Percentiles rank a stretch among this genome's conserved stretches.
phyloP scores from a whole-genome alignment of 2,797 vertebrate species.

The Coregonus suidteri region DNA sequence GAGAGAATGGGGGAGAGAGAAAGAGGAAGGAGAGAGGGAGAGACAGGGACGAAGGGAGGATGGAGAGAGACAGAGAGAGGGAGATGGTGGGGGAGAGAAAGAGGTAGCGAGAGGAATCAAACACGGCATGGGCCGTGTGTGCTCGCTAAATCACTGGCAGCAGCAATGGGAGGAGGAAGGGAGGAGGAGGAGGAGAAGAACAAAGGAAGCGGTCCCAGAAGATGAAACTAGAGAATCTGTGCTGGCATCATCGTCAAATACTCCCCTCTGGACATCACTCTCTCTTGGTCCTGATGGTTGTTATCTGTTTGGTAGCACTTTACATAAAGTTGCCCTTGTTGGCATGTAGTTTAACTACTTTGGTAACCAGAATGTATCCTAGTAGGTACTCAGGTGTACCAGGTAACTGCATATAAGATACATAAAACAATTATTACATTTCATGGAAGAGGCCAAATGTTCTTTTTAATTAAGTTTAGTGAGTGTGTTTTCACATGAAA shows the following conservation, averaged over 20 bases:
- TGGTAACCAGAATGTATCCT: too few species aligned
- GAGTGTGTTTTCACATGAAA: too few species aligned
- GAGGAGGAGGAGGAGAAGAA: slow-evolving; percentile 35
- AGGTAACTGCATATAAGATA: too few species aligned
- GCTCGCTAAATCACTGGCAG: slow-evolving; percentile 74
- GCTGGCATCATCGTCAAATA: slow-evolving; percentile 35
- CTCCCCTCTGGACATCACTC: slow-evolving; percentile 1
- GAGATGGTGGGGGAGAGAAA: slow-evolving; percentile 4
- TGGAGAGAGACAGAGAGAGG: neutral
- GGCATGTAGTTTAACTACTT: too few species aligned
- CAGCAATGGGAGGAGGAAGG: slow-evolving; percentile 50
- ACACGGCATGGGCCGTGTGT: slow-evolving; percentile 59
- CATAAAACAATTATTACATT: too few species aligned
- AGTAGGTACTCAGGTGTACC: too few species aligned
- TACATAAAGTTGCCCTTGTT: neutral
- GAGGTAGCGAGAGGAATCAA: slow-evolving; percentile 56
- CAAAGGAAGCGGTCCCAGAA: slow-evolving; percentile 53
- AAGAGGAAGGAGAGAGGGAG: neutral
- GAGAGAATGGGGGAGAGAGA: slow-evolving; percentile 34
- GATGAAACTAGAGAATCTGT: slow-evolving; percentile 33
- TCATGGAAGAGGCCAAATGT: too few species aligned
- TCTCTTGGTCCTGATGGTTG: slow-evolving; percentile 24
- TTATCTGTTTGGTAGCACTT: slow-evolving; percentile 39
- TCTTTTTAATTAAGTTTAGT: too few species aligned
- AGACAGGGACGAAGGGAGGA: neutral